Base-by-base conservation (phyloP, 1,140 invertebrate species). In the Drosophila suzukii region DNA sequence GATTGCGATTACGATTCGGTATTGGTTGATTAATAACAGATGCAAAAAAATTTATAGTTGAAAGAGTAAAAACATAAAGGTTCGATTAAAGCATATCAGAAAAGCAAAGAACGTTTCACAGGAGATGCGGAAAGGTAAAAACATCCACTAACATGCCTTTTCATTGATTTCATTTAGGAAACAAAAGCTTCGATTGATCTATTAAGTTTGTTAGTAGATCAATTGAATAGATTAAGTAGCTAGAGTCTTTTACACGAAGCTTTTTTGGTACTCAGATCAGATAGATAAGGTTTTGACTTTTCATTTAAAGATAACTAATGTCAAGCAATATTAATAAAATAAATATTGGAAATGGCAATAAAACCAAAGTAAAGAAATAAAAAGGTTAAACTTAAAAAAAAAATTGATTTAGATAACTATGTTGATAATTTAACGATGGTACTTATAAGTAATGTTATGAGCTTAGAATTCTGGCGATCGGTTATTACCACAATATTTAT, bases 1-100 rank as follows among this genome's bases (percentile, higher is more conserved):
- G 50, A 70, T 78, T 53, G 46, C 32, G 57, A 63, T 71, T 74
- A 15, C 44, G 49, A 73, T 83, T 67, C 67, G 51, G 30, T 57
- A 38, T 66, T 72, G 20, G 56, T 66, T 70, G 54, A 59, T 73
- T 72, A 84, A 89, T 72, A 89, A 82, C 80, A 80, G 78, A 89
- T 85, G 71, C 71, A 67, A 76, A 73, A 54, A 73, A 78, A 72
- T 78, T 72, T 51, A 53, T 41, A 59, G 43, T 74, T 76, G 58
- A 84, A 76, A 85, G 75, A 84, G 70, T 62, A 79, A 84, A 85
- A 85, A 81, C 76, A 84, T 80, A 71, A 70, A 81, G 61, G 47
- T 55, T 74, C 7, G 39, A 75, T 75, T 75, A 75, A 78, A 80
- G 77, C 76, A 84, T 65, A 73, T 78, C 54, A 78, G 54, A 57